Conservation (phyloP, 2,888 invertebrate species). For the Polydrusus tereticollis region DNA sequence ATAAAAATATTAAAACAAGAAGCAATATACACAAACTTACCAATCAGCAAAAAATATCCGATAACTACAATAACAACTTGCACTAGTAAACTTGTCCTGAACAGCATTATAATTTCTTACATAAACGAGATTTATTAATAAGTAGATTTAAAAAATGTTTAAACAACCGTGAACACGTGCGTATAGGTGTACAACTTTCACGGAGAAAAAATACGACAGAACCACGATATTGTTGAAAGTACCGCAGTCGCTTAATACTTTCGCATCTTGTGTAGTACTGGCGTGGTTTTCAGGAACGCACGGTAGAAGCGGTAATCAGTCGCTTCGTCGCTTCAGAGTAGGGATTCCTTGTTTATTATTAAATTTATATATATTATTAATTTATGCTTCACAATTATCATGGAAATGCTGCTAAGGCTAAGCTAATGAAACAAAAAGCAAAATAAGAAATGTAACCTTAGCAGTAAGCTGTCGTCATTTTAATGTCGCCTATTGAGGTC, state of each 20-base stretch:
- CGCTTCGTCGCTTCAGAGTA: not conserved
- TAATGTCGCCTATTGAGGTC: no score
- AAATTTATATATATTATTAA: not conserved
- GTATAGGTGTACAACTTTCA: not conserved
- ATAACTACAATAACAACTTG: slow-evolving; percentile 36
- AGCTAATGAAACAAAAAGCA: no score
- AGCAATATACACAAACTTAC: no score
- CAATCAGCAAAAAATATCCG: slow-evolving; percentile 44
- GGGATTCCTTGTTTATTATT: slow-evolving; percentile 9
- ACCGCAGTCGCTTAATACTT: slow-evolving; percentile 32
- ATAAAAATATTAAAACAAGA: no score
- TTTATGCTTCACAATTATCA: no score
- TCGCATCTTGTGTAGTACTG: slow-evolving; percentile 43
- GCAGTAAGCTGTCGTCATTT: no score
- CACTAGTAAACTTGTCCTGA: slow-evolving; percentile 43
- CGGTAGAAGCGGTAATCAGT: slow-evolving; percentile 1
- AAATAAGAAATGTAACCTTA: no score
- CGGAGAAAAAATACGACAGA: not conserved
- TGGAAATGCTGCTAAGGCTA: no score
- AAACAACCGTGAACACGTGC: slow-evolving; percentile 1
- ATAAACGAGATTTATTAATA: not conserved
- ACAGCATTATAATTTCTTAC: slow-evolving; percentile 31
- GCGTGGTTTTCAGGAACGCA: slow-evolving; percentile 10
- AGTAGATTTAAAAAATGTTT: not conserved
- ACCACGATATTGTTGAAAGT: slow-evolving; percentile 22